Percentiles rank a stretch among this genome's conserved stretches.
Evolutionary conservation across 1,140 invertebrate species (phyloP).

Genomic region (Thalassaphorura encarpata): DNA sequence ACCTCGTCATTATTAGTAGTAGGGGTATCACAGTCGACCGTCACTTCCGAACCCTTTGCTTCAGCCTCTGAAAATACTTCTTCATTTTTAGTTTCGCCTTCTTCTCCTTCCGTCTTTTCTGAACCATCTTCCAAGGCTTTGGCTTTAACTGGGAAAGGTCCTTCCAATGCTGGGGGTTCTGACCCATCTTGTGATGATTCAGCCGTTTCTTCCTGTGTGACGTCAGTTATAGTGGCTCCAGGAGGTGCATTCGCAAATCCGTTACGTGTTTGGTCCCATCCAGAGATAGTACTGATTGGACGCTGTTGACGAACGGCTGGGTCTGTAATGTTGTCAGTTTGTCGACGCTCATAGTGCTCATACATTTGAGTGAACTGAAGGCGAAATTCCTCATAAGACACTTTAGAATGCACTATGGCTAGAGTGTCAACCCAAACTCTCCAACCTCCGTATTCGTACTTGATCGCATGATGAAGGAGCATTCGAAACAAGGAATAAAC

Average conservation of each 20-base stretch:
- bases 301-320: slow-evolving; percentile 79
- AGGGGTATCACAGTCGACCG: too few species aligned
- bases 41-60: too few species aligned
- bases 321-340: slow-evolving; percentile 88
- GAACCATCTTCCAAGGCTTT: slow-evolving; percentile 1
- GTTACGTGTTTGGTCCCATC: slow-evolving; percentile 63
- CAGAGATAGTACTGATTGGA: slow-evolving; percentile 91
- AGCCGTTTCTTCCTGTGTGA: slow-evolving; percentile 35
- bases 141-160: neutral
- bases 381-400: slow-evolving; percentile 94
- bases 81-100: slow-evolving; percentile 12
- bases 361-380: slow-evolving; percentile 94
- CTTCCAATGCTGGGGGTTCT: neutral
- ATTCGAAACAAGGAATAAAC: slow-evolving; percentile 95
- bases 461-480: slow-evolving; percentile 97
- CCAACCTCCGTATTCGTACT: slow-evolving; percentile 99
- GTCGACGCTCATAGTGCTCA: slow-evolving; percentile 86
- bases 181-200: neutral
- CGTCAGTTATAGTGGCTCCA: slow-evolving; percentile 47
- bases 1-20: too few species aligned
- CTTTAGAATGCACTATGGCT: slow-evolving; percentile 98
- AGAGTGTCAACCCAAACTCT: slow-evolving; percentile 99
- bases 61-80: too few species aligned
- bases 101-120: slow-evolving; percentile 4
- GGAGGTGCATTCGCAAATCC: slow-evolving; percentile 37